A percentile compares a stretch with the other conserved stretches of the same genome.
Evolutionary conservation across 2,113 vertebrate genomes (phyloP).

Genomic region (Formicarius rufipectus): DNA sequence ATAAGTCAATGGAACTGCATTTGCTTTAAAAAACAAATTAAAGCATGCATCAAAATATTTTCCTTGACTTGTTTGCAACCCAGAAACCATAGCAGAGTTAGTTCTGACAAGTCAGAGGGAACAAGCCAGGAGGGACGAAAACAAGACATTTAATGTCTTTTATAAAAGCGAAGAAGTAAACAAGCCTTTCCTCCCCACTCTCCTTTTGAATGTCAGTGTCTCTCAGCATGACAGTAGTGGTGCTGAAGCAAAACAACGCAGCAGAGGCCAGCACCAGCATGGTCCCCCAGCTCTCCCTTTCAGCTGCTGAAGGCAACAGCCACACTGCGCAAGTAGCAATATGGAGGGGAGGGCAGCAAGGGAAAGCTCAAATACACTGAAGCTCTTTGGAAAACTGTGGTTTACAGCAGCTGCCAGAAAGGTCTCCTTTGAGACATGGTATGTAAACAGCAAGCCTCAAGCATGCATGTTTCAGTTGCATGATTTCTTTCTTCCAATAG

Average conservation of each 20-base stretch:
- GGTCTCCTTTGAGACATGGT: background rate
- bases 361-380: background rate
- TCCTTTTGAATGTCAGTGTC: background rate
- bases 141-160: background rate
- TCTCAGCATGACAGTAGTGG: accelerated
- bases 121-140: background rate
- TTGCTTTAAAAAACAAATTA: background rate
- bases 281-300: background rate
- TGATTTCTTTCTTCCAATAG: background rate
- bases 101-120: background rate
- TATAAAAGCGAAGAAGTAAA: background rate
- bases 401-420: background rate
- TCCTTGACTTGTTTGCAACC: background rate
- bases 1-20: background rate
- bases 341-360: background rate
- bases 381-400: background rate
- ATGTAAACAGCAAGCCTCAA: background rate
- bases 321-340: background rate
- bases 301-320: accelerated
- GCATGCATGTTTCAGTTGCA: background rate
- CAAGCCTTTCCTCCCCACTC: background rate
- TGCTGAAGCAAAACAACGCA: background rate
- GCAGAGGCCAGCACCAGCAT: background rate
- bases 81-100: background rate
- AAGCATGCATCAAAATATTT: background rate